These are phyloP conservation scores for Lasioglossum morio DNA, from an alignment of 2,888 invertebrate species.

Conservation along the genomic window DNA sequence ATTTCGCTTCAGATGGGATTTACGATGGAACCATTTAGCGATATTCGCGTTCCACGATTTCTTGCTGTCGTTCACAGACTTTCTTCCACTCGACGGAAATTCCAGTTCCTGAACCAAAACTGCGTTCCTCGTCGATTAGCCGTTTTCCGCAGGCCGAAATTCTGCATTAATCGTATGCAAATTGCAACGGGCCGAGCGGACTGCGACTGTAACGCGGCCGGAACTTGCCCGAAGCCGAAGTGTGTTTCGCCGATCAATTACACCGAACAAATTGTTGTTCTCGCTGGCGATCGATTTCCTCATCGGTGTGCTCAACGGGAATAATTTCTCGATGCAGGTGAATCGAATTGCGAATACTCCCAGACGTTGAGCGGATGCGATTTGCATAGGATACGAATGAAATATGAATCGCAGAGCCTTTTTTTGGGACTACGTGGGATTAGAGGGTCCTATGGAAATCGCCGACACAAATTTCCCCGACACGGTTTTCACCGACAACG, in stretches of 20 bases:
- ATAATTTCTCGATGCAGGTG: background rate
- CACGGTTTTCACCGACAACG: too few species aligned
- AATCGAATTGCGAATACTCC: background rate
- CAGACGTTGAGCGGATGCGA: background rate
- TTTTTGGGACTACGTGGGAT: background rate
- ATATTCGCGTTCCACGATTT: constrained; percentile 37
- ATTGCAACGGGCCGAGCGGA: background rate
- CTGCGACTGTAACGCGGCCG: background rate
- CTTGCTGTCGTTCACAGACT: background rate
- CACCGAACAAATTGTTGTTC: constrained; percentile 27
- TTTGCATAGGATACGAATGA: background rate
- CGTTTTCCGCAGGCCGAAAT: background rate
- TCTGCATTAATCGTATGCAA: background rate
- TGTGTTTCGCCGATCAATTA: constrained; percentile 5
- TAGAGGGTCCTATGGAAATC: too few species aligned
- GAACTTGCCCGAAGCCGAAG: background rate
- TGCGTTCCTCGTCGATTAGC: constrained; percentile 4
- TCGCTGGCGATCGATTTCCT: background rate
- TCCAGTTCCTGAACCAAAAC: background rate
- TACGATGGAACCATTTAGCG: constrained; percentile 29
- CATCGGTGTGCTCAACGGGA: background rate
- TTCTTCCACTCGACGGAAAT: background rate
- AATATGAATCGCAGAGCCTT: background rate
- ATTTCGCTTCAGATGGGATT: constrained; percentile 29
- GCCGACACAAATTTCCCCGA: too few species aligned